Evolutionary conservation across 2,888 invertebrate species (phyloP).

Genomic region (Drosophila recens): DNA sequence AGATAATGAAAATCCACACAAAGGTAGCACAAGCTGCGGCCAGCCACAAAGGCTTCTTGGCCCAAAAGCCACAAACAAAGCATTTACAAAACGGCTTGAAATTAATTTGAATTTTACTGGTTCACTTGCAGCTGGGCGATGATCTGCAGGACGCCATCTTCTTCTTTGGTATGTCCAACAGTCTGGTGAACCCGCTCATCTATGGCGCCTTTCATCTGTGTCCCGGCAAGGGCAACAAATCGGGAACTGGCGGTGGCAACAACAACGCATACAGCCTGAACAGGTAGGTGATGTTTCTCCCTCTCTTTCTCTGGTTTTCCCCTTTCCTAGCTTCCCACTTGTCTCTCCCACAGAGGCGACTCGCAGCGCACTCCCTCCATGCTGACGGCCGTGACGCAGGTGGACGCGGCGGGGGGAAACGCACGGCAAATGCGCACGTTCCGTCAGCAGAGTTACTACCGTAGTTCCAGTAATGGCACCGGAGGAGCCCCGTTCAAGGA

Average conservation of each 20-base stretch:
- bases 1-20: slow-evolving; percentile 44
- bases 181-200: slow-evolving; percentile 93
- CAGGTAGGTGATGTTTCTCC: slow-evolving; percentile 66
- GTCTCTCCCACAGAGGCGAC: slow-evolving; percentile 77
- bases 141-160: slow-evolving; percentile 91
- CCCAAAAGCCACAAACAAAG: slow-evolving; percentile 1
- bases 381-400: slow-evolving; percentile 84
- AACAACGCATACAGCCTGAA: slow-evolving; percentile 83
- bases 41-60: slow-evolving; percentile 6
- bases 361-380: slow-evolving; percentile 85
- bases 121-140: slow-evolving; percentile 87
- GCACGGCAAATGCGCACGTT: slow-evolving; percentile 81
- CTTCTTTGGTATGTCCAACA: slow-evolving; percentile 95
- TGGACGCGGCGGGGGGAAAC: slow-evolving; percentile 79
- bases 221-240: slow-evolving; percentile 86
- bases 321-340: not conserved
- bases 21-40: slow-evolving; percentile 38
- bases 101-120: slow-evolving; percentile 52
- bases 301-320: too few relatives aligned
- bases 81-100: slow-evolving; percentile 20
- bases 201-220: slow-evolving; percentile 95
- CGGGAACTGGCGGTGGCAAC: slow-evolving; percentile 72
- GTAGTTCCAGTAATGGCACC: slow-evolving; percentile 76
- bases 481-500: slow-evolving; percentile 68
- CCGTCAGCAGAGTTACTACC: slow-evolving; percentile 83